Evolutionary conservation across 2,797 vertebrate species (phyloP).

Genomic region (Distichodus sexfasciatus): DNA sequence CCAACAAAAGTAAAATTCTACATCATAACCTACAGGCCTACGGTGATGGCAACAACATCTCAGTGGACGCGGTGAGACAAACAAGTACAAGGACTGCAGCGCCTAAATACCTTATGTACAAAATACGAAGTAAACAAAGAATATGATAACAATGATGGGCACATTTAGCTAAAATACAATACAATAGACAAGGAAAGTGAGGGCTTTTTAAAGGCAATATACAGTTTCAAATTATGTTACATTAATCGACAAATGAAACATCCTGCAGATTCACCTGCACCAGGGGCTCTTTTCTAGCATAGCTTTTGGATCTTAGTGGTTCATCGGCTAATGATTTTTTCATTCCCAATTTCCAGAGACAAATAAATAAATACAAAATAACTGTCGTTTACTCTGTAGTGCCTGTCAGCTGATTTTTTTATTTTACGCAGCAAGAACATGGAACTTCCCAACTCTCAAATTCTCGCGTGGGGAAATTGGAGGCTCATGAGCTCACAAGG

Average conservation of each 20-base stretch:
- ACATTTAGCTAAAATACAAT: slow-evolving; percentile 79
- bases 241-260: slow-evolving; percentile 72
- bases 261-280: slow-evolving; percentile 60
- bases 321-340: slow-evolving; percentile 62
- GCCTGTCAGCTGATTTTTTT: slow-evolving; percentile 39
- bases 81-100: slow-evolving; percentile 35
- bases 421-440: slow-evolving; percentile 27
- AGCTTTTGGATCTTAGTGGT: slow-evolving; percentile 80
- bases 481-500: slow-evolving; percentile 14
- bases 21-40: slow-evolving; percentile 45
- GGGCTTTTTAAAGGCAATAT: slow-evolving; percentile 96
- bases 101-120: slow-evolving; percentile 53
- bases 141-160: slow-evolving; percentile 60
- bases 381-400: slow-evolving; percentile 52
- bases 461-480: too few species aligned
- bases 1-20: slow-evolving; percentile 39
- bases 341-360: slow-evolving; percentile 54
- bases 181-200: slow-evolving; percentile 82
- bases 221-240: slow-evolving; percentile 86
- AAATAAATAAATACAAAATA: slow-evolving; percentile 87
- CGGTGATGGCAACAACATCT: slow-evolving; percentile 56
- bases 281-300: slow-evolving; percentile 57
- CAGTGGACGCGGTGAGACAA: too few species aligned
- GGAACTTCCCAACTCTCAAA: slow-evolving; percentile 30
- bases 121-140: slow-evolving; percentile 60